phyloP scores from a whole-genome alignment of 53 echinoderm and acorn worm species.

The Glandiceps talaboti region DNA sequence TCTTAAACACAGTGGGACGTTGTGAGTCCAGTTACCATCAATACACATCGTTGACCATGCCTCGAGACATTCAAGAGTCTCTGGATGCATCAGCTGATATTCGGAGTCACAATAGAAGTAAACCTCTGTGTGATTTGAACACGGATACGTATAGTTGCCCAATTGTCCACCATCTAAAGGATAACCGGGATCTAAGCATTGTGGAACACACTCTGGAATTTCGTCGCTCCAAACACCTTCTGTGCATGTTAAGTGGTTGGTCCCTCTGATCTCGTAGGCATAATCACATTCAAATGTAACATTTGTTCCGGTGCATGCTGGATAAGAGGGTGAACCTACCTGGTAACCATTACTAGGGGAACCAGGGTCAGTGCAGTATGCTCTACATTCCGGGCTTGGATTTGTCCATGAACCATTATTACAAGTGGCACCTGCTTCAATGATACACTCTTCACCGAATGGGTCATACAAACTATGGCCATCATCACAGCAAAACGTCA shows the following conservation, averaged over 20 bases:
- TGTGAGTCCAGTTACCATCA: neutral
- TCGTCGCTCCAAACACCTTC: neutral
- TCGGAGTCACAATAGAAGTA: neutral
- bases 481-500: neutral
- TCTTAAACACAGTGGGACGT: neutral
- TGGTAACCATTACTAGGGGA: neutral
- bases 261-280: neutral
- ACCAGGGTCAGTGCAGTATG: neutral
- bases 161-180: neutral
- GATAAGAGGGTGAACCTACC: neutral
- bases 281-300: neutral
- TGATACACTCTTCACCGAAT: neutral
- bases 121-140: neutral
- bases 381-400: neutral
- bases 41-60: neutral
- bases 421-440: neutral
- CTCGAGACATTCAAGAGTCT: neutral
- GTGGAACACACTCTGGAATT: neutral
- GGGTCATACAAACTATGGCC: neutral
- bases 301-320: neutral
- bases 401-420: neutral
- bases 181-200: neutral
- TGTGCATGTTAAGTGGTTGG: neutral
- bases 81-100: neutral
- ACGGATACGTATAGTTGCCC: neutral